These are phyloP conservation scores for Muntiacus reevesi DNA, from an alignment of 2,113 vertebrate genomes.

Conservation along the genomic window DNA sequence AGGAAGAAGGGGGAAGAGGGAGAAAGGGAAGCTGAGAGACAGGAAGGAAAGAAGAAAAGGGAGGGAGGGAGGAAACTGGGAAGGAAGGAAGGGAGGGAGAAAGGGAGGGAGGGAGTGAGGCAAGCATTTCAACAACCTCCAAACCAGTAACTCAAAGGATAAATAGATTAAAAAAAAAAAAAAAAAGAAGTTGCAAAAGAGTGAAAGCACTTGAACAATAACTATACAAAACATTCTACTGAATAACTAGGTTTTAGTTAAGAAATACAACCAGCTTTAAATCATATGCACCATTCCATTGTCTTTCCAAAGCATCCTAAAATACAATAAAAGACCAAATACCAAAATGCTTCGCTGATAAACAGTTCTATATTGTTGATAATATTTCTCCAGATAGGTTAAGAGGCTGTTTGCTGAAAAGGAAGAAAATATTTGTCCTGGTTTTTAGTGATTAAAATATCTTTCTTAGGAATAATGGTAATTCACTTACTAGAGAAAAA, in stretches of 20 bases:
- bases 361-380: neutral
- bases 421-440: neutral
- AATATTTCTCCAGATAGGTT: neutral
- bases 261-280: conserved; percentile 10
- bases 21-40: neutral
- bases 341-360: neutral
- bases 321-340: neutral
- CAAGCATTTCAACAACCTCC: neutral
- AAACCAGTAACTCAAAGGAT: neutral
- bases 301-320: conserved; percentile 6
- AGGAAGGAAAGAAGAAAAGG: neutral
- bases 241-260: conserved; percentile 18
- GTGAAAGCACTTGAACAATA: neutral
- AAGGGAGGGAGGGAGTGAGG: neutral
- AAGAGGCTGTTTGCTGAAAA: neutral
- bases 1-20: neutral
- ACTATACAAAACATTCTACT: neutral
- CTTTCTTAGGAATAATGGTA: neutral
- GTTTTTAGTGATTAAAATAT: neutral
- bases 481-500: neutral
- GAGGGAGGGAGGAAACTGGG: neutral
- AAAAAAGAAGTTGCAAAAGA: neutral
- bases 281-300: neutral
- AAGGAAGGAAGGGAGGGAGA: neutral
- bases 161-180: neutral